A percentile compares a stretch with the other conserved stretches of the same genome.
These are phyloP conservation scores for Ceuthmochares aereus DNA, from an alignment of 2,113 vertebrate genomes.

Conservation along the genomic window DNA sequence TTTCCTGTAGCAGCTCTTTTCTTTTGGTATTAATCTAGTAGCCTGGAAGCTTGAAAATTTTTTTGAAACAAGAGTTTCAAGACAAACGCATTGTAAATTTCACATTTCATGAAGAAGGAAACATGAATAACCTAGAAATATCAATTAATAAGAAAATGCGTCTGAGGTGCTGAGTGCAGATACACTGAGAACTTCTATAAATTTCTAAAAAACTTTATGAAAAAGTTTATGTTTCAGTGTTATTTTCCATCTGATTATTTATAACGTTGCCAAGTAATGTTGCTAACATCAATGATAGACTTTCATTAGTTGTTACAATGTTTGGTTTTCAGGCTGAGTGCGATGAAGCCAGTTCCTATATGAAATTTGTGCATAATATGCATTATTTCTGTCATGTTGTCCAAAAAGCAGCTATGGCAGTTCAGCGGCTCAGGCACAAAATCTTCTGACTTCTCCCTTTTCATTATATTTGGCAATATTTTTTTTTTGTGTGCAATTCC, in stretches of 20 bases:
- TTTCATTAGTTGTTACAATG: neutral
- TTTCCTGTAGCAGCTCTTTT: neutral
- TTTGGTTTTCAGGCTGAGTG: neutral
- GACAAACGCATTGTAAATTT: neutral
- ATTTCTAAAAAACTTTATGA: neutral
- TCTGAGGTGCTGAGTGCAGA: neutral
- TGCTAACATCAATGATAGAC: neutral
- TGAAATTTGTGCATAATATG: neutral
- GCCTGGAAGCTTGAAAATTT: neutral
- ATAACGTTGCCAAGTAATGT: neutral
- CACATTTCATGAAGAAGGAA: neutral
- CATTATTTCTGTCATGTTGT: neutral
- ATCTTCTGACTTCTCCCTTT: neutral
- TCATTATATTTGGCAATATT: neutral
- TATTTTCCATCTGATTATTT: neutral
- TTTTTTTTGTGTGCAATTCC: neutral
- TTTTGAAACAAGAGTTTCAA: neutral
- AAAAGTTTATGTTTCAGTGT: neutral
- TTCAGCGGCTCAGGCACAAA: neutral
- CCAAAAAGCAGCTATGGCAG: neutral
- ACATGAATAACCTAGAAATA: neutral
- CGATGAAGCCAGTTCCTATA: neutral
- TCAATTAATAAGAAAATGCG: fast-evolving
- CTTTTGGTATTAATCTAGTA: neutral
- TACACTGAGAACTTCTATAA: neutral